Base-by-base conservation (phyloP, 2,797 vertebrate species). In the Moxostoma hubbsi region DNA sequence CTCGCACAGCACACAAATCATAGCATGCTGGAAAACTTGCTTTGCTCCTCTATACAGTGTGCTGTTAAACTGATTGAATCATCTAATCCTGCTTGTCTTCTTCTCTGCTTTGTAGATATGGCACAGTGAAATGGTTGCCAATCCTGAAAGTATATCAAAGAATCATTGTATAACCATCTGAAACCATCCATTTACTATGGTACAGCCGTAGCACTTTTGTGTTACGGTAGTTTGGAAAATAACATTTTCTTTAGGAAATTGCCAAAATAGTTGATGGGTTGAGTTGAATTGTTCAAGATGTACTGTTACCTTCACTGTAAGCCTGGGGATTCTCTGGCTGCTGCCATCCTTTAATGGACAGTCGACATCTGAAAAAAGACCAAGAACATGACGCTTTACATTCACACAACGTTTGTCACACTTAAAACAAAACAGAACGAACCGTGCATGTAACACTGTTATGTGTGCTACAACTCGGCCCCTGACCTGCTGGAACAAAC, bases 251-350 rank as follows among this genome's bases (percentile, higher is more conserved):
- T 36, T 36, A 36, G 36, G 36, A 36, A 36, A 36, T 36, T 36
- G 36, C 36, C 36, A 36, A 36, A 36, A 36, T 36, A 5, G 36
- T 36, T 36, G 36, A 36, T 36, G 3, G 36, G 36, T 36, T 36
- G 36, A 36, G 36, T 36, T 36, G 36, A 36, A 36, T 36, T 64
- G 5, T 46, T n/a, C 8, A 47, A 36, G 9, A 50, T 4, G 13
- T 11, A 11, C 10, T 50, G 2, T 79, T 91, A 98, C 98, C 95
- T 98, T 99, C 62, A 99, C 95, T 0, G 96, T 96, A 84, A 99
- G 96, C 81, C 88, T 92, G 64, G 97, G 93, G 87, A 99, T 96
- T 89, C 90, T 97, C 92, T 94, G 95, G 89, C 95, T 98, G 79
- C 80, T 88, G 77, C 96, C 95, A 4, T 98, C 97, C 85, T 87